Base-by-base conservation (phyloP, 2,113 vertebrate species). In the Sarotherodon lohbergeri region DNA sequence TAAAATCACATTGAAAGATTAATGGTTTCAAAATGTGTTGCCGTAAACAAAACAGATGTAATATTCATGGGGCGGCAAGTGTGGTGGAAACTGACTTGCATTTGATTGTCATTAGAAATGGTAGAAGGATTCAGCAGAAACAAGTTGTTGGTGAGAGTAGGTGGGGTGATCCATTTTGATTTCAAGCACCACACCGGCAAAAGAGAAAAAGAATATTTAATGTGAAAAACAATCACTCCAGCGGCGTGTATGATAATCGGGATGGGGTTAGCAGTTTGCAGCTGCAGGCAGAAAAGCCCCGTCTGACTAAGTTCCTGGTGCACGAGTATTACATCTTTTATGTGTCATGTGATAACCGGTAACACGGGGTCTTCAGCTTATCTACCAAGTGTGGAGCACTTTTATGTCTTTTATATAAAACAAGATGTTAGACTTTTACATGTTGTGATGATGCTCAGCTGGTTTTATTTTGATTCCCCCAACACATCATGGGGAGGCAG, bases 241-340 rank as follows among this genome's bases (percentile, higher is more conserved):
- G 87, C 88, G 80, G 71, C 6, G 4, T 27, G 76, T 91, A 91
- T 91, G 92, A 81, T 92, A 92, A 91, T 93, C 82, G 85, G 55
- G 82, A 82, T n/a, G 5, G 83, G 84, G 84, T 92, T 92, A 68
- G 83, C 87, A 90, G 90, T 93, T 92, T 91, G 88, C 83, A 85
- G 80, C 81, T 66, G 86, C 82, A 85, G 88, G 91, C 91, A 93
- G 83, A 93, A 91, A 92, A 89, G 16, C 61, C 73, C 10, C 2
- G 9, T 59, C 81, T 91, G 84, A 78, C 52, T 82, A 71, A 89
- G 73, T 84, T 84, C 9, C 68, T 79, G 81, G 79, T 81, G n/a
- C 59, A 84, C 5, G 4, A 24, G 78, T 76, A 57, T 57, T 61
- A 12, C 83, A 83, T 90, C 41, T 87, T 89, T 56, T 14, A 71